Percentiles rank a stretch among this genome's conserved stretches.
These are phyloP conservation scores for Heterodera schachtii DNA, from an alignment of 1,140 invertebrate species.

Conservation along the genomic window DNA sequence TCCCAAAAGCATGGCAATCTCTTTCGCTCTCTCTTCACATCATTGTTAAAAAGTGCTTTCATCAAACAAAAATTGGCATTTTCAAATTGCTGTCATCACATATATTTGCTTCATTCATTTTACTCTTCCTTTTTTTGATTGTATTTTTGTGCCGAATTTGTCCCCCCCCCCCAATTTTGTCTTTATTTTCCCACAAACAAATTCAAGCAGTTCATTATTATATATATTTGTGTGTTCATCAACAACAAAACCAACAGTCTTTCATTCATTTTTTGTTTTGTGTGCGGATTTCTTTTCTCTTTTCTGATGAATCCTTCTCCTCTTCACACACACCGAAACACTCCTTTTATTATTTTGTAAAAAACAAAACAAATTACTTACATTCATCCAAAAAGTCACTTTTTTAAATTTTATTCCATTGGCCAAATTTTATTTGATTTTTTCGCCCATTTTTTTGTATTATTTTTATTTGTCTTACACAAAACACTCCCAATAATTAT, in stretches of 20 bases:
- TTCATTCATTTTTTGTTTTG: not conserved
- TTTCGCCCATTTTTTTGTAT: not conserved
- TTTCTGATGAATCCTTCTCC: not conserved
- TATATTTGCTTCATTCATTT: no score
- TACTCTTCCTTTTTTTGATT: no score
- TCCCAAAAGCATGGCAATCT: not conserved
- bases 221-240: no score
- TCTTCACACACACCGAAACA: not conserved
- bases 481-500: no score
- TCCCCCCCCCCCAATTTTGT: no score
- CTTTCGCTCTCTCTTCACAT: not conserved
- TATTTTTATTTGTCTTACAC: not conserved
- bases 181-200: no score
- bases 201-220: no score
- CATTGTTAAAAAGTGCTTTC: slow-evolving; percentile 3
- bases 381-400: not conserved
- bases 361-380: not conserved
- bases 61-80: not conserved
- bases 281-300: not conserved
- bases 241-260: no score
- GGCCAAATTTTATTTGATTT: not conserved
- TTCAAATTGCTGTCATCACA: no score
- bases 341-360: no score
- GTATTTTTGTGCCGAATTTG: no score
- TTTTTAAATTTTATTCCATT: not conserved